phyloP scores from a whole-genome alignment of 2,797 vertebrate species.

The Cyclopterus lumpus region DNA sequence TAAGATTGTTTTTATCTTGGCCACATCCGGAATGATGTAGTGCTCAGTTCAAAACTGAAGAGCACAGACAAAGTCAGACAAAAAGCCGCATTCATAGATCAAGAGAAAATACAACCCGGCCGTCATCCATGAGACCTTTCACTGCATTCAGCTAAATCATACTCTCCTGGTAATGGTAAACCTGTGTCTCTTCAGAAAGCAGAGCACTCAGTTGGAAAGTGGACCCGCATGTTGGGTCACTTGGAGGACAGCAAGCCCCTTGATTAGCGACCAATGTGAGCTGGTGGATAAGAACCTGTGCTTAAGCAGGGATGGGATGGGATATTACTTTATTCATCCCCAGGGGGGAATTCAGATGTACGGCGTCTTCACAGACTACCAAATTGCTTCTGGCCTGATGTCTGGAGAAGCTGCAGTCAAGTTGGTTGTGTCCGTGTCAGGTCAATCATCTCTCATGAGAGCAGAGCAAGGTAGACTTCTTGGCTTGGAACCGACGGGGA shows the following conservation, averaged over 20 bases:
- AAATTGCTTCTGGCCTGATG: constrained; percentile 4
- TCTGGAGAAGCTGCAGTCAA: constrained; percentile 4
- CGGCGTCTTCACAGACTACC: constrained; percentile 4
- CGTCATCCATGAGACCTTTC: constrained; percentile 19
- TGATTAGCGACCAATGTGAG: constrained; percentile 6
- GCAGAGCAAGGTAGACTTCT: not conserved
- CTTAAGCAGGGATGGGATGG: not conserved
- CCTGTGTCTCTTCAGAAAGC: not conserved
- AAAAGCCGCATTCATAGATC: constrained; percentile 24
- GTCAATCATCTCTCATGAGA: not conserved
- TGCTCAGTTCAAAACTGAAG: constrained; percentile 51
- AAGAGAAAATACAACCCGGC: constrained; percentile 24
- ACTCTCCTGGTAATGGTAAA: constrained; percentile 22
- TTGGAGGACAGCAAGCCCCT: constrained; percentile 12
- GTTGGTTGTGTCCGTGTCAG: constrained; percentile 10
- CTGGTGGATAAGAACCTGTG: constrained; percentile 16
- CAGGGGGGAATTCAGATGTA: too few relatives aligned
- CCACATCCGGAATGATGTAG: constrained; percentile 52
- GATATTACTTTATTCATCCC: too few relatives aligned
- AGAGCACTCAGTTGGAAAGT: constrained; percentile 27
- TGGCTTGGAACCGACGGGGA: not conserved
- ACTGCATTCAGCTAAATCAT: constrained; percentile 32
- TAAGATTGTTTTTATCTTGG: constrained; percentile 60
- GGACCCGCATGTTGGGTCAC: constrained; percentile 17
- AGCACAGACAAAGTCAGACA: constrained; percentile 28